Evolutionary conservation across 2,888 invertebrate genomes (phyloP), one percentile per base, ranked within the genome.

Genomic region (Drosophila maculinotata): DNA sequence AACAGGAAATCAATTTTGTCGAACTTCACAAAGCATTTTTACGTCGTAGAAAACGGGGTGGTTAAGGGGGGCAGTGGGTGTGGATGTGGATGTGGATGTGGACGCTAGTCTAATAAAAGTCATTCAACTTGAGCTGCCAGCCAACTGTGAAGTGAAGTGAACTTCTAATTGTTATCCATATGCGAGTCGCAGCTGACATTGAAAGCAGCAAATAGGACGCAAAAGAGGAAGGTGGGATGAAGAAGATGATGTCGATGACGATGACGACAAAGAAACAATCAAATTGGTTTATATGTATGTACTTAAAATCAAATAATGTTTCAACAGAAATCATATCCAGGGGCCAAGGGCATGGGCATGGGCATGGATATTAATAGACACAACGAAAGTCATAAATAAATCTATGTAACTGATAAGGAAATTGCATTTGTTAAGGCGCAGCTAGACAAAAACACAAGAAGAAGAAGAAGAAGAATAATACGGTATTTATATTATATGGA

Each of bases 321-420:
- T 47, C 65, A 49, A 69, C 66, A 20, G 41, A 64, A 64, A 49
- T 49, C 31, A 20, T 28, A 42, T 23, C n/a, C n/a, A n/a, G n/a
- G n/a, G 39, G 10, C 41, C 20, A 30, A 3, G 12, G 33, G 10
- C n/a, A n/a, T n/a, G 4, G n/a, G 15, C 25, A 30, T 42, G 17
- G 36, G 33, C 33, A 30, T 15, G 33, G 33, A 28, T 56, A 62
- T 67, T 62, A 51, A 36, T 23, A 49, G 30, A 12, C 38, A 44
- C 23, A 47, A 33, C 17, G 47, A 44, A 47, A 36, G 9, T 41
- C 45, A 49, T 44, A 53, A 67, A 53, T 35, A 42, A 49, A 52
- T 35, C 31, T 12, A 36, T 39, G 36, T 53, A 63, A 35, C 59
- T 69, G 69, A 79, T 86, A 79, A 86, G 80, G 83, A 86, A 81